Conservation (phyloP, 2,888 invertebrate genomes). For the Allophyes oxyacanthae region DNA sequence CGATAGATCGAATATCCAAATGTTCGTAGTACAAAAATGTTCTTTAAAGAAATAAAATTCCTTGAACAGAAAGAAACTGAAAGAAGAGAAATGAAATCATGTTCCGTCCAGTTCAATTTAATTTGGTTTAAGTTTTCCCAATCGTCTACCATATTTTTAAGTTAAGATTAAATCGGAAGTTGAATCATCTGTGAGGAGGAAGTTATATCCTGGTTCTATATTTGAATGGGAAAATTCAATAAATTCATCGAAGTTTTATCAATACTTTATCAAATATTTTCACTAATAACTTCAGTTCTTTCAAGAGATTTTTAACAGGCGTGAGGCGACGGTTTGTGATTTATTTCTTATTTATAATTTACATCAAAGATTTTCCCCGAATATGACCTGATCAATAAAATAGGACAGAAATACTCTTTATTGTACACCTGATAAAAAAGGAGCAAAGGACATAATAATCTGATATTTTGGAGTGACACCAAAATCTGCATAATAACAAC, state of each 20-base stretch:
- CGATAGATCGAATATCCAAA: no score
- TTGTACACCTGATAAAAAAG: no score
- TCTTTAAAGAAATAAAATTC: no score
- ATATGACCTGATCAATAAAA: no score
- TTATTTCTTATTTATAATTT: no score
- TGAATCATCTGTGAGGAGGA: slow-evolving; percentile 4
- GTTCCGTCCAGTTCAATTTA: not conserved
- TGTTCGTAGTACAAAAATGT: no score
- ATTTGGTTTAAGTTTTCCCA: slow-evolving; percentile 37
- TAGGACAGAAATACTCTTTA: no score
- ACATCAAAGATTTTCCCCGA: no score
- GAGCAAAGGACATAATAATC: no score
- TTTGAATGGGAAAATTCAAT: slow-evolving; percentile 22
- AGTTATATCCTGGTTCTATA: slow-evolving; percentile 1
- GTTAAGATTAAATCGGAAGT: slow-evolving; percentile 7
- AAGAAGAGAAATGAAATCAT: no score
- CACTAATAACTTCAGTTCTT: slow-evolving; percentile 1
- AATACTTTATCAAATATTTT: slow-evolving; percentile 7
- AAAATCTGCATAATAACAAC: slow-evolving; percentile 15
- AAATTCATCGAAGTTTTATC: slow-evolving; percentile 28
- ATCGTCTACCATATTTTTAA: slow-evolving; percentile 7
- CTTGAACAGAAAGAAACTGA: not conserved
- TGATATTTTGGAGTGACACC: slow-evolving; percentile 16
- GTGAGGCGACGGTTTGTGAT: no score
- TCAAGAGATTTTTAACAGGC: no score